Base-by-base conservation (phyloP, 2,888 invertebrate species). In the Omphaloscelis lunosa region DNA sequence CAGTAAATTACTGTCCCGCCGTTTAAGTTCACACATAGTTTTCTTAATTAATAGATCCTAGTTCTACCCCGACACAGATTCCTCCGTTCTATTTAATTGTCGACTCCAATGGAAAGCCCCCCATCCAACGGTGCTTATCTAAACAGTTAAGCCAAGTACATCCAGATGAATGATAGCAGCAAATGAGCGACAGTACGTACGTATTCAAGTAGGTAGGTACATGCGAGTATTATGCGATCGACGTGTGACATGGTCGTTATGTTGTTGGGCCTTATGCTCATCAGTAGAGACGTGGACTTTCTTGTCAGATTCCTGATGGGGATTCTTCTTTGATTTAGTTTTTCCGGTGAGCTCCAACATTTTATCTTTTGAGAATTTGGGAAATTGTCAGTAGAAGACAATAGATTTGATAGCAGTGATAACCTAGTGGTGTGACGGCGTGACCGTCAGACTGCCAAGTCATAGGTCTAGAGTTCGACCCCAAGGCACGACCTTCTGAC, bases 61-160 rank as follows among this genome's bases (percentile, higher is more conserved):
- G 5, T 48, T 48, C 7, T 5, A 29, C 29, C 11, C 12, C 56
- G 34, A 63, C 62, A 67, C 20, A 27, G 3, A 56, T 15, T 48
- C 7, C 2, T 29, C 4, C 20, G 17, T 20, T 59, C 29, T 59
- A 8, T n/a, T 56, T 20, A 20, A 27, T 20, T 5, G 85, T 86
- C 85, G 87, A 72, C 72, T 68, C 77, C 48, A 80, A 11, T 88
- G 88, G 87, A 82, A 72, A 86, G 69, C 70, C 27, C 72, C 75
- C 51, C 72, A 77, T n/a, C 41, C 65, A 83, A 79, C 79, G 62
- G 72, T 77, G 73, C 86, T 91, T 91, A 92, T 92, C 92, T 92
- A 86, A 89, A 91, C 84, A 86, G 88, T 91, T 91, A 91, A n/a
- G n/a, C 91, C 84, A 79, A 82, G 89, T 90, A 91, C 72, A 75